Evolutionary conservation across 2,797 vertebrate genomes (phyloP).

Genomic region (Chanos chanos): DNA sequence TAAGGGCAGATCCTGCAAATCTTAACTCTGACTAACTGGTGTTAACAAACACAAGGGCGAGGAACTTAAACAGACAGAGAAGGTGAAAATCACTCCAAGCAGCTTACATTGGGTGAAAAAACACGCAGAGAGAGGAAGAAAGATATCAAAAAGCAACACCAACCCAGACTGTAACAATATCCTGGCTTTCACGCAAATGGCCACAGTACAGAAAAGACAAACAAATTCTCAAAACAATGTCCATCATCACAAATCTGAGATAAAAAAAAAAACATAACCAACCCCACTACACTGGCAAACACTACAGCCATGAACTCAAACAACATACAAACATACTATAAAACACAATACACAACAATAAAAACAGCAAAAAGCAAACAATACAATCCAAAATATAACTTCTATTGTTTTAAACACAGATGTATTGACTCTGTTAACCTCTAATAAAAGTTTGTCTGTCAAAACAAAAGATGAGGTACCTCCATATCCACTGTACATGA

Average conservation of each 20-base stretch:
- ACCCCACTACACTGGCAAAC: neutral
- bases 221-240: neutral
- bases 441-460: neutral
- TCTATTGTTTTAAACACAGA: no score
- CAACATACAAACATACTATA: neutral
- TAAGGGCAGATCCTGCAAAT: neutral
- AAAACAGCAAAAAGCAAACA: neutral
- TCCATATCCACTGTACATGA: conserved; percentile 78
- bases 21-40: neutral
- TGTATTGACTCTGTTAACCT: no score
- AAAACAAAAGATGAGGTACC: conserved; percentile 63
- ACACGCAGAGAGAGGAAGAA: neutral
- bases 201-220: no score
- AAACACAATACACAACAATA: neutral
- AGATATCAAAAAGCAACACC: no score
- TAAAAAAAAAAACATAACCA: neutral
- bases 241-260: neutral
- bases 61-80: neutral
- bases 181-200: no score
- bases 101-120: neutral
- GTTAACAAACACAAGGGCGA: neutral
- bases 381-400: neutral
- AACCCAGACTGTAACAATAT: no score
- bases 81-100: neutral
- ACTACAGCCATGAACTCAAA: neutral